phyloP scores from a whole-genome alignment of 2,888 invertebrate genomes.

The Polyommatus iphigenia region DNA sequence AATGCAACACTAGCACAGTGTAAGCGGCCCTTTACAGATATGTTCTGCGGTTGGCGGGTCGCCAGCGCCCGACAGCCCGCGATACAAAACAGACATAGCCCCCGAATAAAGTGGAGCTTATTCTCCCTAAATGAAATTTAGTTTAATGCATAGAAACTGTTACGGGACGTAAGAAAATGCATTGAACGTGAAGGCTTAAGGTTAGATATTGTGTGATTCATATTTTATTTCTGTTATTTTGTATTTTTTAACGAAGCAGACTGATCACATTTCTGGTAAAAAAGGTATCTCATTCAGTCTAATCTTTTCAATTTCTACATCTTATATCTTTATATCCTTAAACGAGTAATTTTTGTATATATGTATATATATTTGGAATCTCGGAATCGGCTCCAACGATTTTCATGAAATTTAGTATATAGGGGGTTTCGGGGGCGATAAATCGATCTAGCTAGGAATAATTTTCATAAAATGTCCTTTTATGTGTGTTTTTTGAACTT shows the following conservation, averaged over 20 bases:
- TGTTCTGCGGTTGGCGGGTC: constrained; percentile 15
- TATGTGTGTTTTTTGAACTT: too few relatives aligned
- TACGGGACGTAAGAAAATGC: neutral
- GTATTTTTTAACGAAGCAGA: neutral
- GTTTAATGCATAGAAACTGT: constrained; percentile 5
- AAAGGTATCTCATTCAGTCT: too few relatives aligned
- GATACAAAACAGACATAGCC: constrained; percentile 10
- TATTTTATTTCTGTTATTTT: neutral
- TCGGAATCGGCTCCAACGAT: too few relatives aligned
- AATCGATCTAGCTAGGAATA: too few relatives aligned
- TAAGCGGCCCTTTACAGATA: neutral
- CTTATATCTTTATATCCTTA: too few relatives aligned
- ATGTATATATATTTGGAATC: too few relatives aligned
- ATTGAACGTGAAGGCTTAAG: neutral
- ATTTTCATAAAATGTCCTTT: too few relatives aligned
- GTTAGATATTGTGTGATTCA: neutral
- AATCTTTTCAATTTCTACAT: too few relatives aligned
- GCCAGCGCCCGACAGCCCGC: constrained; percentile 9
- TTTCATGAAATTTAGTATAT: too few relatives aligned
- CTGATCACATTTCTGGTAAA: too few relatives aligned
- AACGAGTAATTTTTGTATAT: too few relatives aligned
- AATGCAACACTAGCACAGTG: neutral
- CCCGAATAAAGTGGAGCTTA: constrained; percentile 13
- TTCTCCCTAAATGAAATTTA: constrained; percentile 17
- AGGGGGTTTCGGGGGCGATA: too few relatives aligned